phyloP scores from a whole-genome alignment of 1,140 invertebrate genomes.

The Philaenus spumarius region DNA sequence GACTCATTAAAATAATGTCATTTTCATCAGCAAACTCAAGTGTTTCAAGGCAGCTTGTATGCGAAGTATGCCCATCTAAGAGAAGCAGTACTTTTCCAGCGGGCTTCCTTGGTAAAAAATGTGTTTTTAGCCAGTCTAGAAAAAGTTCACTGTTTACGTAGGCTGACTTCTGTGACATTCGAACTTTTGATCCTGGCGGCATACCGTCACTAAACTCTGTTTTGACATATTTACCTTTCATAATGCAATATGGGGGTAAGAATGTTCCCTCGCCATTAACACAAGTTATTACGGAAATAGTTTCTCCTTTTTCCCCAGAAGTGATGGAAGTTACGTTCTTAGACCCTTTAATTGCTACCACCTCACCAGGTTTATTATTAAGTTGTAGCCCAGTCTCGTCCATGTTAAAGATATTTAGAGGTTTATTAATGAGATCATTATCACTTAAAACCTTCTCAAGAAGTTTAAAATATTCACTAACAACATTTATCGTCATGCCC shows the following conservation, averaged over 20 bases:
- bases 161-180: slow-evolving; percentile 36
- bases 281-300: slow-evolving; percentile 28
- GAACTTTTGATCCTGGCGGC: slow-evolving; percentile 30
- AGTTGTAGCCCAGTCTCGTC: slow-evolving; percentile 33
- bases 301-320: slow-evolving; percentile 30
- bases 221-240: slow-evolving; percentile 29
- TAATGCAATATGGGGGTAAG: slow-evolving; percentile 26
- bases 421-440: slow-evolving; percentile 29
- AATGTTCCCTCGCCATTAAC: slow-evolving; percentile 27
- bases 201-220: slow-evolving; percentile 30
- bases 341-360: slow-evolving; percentile 28
- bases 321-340: slow-evolving; percentile 25
- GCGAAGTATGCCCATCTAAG: slow-evolving; percentile 28
- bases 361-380: slow-evolving; percentile 30
- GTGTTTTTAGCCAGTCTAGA: slow-evolving; percentile 35
- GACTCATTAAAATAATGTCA: slow-evolving; percentile 30
- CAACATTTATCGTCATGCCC: slow-evolving; percentile 28
- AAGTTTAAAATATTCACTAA: slow-evolving; percentile 21
- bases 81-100: slow-evolving; percentile 26
- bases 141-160: slow-evolving; percentile 38
- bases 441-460: slow-evolving; percentile 16
- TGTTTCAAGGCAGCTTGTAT: slow-evolving; percentile 24
- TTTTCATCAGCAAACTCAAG: slow-evolving; percentile 29
- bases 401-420: slow-evolving; percentile 28
- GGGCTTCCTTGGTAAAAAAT: slow-evolving; percentile 33